Percentiles rank a stretch among this genome's conserved stretches.
These are phyloP conservation scores for Hemiprocne comata DNA, from an alignment of 2,113 vertebrate species.

Conservation along the genomic window DNA sequence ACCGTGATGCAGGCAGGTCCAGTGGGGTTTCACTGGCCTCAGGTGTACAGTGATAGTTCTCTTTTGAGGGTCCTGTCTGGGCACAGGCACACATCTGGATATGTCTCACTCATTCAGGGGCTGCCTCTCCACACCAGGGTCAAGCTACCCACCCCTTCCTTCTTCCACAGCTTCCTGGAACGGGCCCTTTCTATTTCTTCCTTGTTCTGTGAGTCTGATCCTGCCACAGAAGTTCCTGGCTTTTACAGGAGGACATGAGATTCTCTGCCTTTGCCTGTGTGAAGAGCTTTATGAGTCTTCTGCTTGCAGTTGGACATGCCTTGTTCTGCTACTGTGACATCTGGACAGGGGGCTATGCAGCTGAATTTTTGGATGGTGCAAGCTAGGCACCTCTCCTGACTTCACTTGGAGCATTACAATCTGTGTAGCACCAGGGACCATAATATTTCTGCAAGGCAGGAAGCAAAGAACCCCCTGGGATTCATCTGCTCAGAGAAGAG, in stretches of 20 bases:
- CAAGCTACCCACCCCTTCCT: background rate
- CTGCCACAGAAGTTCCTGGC: background rate
- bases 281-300: background rate
- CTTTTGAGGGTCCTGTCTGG: background rate
- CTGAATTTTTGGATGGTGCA: background rate
- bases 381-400: background rate
- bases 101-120: background rate
- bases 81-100: too few relatives aligned
- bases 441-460: background rate
- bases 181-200: background rate
- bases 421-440: background rate
- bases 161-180: background rate
- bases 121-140: background rate
- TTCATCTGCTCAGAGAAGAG: background rate
- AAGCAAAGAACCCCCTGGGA: background rate
- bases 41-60: background rate
- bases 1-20: background rate
- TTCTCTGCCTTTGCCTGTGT: background rate
- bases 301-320: background rate
- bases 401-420: background rate
- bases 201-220: background rate
- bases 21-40: background rate
- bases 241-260: background rate
- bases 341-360: background rate
- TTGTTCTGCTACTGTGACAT: background rate